Conservation (phyloP, 2,797 vertebrate genomes). For the Melanotaenia parkinsoni region DNA sequence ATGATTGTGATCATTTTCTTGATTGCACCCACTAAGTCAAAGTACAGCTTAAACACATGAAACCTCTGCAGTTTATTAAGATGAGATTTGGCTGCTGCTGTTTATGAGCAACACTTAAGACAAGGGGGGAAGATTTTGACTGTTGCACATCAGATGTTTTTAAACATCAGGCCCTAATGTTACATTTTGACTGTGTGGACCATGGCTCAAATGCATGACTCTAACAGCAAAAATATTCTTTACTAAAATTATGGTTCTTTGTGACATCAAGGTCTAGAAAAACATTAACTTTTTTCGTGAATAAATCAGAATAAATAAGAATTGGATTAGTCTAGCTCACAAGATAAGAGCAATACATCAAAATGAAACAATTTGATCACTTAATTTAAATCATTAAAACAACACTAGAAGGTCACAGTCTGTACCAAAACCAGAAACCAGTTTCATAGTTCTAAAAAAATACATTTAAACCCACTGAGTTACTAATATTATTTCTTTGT, state of each 20-base stretch:
- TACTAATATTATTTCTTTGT: background rate
- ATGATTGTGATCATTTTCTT: slow-evolving; percentile 72
- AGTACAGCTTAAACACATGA: slow-evolving; percentile 34
- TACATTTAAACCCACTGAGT: background rate
- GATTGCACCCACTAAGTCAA: slow-evolving; percentile 59
- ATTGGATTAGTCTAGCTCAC: background rate
- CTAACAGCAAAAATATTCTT: background rate
- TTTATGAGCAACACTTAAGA: background rate
- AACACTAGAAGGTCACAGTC: background rate
- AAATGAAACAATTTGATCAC: background rate
- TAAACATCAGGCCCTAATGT: background rate
- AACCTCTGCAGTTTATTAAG: slow-evolving; percentile 28
- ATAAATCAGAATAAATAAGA: background rate
- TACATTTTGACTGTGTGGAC: background rate
- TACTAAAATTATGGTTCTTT: background rate
- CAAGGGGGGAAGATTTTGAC: background rate
- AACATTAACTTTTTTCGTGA: background rate
- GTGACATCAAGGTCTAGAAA: background rate
- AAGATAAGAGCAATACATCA: too few relatives aligned
- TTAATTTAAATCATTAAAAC: background rate
- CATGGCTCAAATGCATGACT: background rate
- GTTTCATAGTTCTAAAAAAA: background rate
- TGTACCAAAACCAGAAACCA: background rate
- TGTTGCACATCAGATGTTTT: background rate
- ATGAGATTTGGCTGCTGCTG: slow-evolving; percentile 2